Percentiles rank a stretch among this genome's conserved stretches.
phyloP scores from a whole-genome alignment of 1,140 invertebrate genomes.

The Arctopsyche grandis region DNA sequence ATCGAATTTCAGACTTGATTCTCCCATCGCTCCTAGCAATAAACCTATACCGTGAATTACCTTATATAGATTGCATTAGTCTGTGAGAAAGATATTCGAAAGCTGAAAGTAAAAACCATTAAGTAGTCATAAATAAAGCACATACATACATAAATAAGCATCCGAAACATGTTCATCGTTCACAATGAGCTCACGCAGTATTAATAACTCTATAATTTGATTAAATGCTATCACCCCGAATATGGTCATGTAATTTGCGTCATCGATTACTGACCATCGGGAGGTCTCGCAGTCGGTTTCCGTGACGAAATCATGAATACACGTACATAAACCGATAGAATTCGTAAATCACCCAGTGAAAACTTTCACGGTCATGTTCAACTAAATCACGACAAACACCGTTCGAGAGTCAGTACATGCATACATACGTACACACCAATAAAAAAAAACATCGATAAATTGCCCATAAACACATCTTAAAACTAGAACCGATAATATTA shows the following conservation, averaged over 20 bases:
- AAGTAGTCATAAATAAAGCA: no score
- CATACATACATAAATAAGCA: no score
- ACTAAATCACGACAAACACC: conserved; percentile 1
- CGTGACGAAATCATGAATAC: not conserved
- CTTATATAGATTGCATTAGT: no score
- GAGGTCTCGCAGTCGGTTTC: not conserved
- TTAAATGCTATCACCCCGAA: conserved; percentile 8
- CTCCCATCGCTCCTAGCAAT: no score
- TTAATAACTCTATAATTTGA: no score
- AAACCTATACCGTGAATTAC: no score
- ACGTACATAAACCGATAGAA: not conserved
- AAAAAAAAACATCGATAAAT: conserved; percentile 10
- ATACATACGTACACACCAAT: not conserved
- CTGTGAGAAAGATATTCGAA: no score
- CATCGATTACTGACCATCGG: not conserved
- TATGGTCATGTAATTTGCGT: conserved; percentile 14
- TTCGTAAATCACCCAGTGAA: conserved; percentile 9
- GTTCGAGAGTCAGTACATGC: not conserved
- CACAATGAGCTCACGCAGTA: no score
- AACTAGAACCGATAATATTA: not conserved
- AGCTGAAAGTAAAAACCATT: no score
- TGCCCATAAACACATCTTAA: conserved; percentile 11
- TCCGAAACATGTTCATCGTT: no score
- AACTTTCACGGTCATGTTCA: conserved; percentile 24
- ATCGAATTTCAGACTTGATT: no score